Evolutionary conservation across 2,888 invertebrate genomes (phyloP).

Genomic region (Drosophila tripunctata): DNA sequence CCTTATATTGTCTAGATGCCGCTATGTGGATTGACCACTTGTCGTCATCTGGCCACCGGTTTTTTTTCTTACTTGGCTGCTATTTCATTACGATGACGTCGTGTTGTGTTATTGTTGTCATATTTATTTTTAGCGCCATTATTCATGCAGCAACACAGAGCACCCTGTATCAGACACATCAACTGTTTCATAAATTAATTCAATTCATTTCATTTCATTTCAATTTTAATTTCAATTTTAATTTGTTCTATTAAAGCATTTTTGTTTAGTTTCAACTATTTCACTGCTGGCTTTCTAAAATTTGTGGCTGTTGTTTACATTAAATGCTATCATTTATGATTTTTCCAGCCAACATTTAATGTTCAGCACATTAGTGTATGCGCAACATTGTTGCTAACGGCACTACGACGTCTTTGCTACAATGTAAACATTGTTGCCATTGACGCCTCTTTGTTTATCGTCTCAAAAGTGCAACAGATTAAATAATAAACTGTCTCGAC

Average conservation of each 20-base stretch:
- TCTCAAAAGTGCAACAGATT: conserved; percentile 35
- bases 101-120: conserved; percentile 56
- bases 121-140: conserved; percentile 60
- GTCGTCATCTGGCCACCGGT: conserved; percentile 56
- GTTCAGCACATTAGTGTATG: conserved; percentile 14
- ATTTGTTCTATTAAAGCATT: conserved; percentile 41
- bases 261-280: conserved; percentile 41
- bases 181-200: conserved; percentile 50
- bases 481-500: conserved; percentile 28
- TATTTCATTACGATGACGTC: conserved; percentile 46
- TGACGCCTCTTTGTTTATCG: conserved; percentile 10
- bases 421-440: conserved; percentile 25
- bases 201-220: too few species aligned
- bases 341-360: neutral
- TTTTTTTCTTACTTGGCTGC: conserved; percentile 9
- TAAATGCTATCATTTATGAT: conserved; percentile 18
- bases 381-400: conserved; percentile 46
- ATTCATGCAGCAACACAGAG: conserved; percentile 26
- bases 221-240: too few species aligned
- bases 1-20: too few species aligned
- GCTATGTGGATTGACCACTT: conserved; percentile 43
- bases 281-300: too few species aligned
- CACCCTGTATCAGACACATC: conserved; percentile 27
- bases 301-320: conserved; percentile 52
- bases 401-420: neutral